phyloP scores from a whole-genome alignment of 2,113 vertebrate species.

The Bombycilla garrulus region DNA sequence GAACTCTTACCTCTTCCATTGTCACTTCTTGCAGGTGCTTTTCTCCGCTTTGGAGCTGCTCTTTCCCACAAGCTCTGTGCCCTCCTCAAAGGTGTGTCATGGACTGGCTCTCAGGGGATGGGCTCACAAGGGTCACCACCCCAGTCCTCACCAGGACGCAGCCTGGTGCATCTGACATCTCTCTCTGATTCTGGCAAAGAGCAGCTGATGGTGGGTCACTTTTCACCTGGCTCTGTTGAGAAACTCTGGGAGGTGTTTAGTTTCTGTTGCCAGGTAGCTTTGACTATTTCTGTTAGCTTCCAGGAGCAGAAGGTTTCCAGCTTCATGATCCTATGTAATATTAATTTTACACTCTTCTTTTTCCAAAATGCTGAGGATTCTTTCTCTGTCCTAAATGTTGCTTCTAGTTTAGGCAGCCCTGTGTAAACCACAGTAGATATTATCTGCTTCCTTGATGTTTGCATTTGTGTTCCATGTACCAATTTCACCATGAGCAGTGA shows the following conservation, averaged over 20 bases:
- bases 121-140: not conserved
- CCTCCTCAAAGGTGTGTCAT: not conserved
- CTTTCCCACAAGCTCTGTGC: not conserved
- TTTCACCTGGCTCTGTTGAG: not conserved
- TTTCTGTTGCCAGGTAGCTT: not conserved
- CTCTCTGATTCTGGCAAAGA: not conserved
- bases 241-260: not conserved
- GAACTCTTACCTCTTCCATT: not conserved
- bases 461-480: not conserved
- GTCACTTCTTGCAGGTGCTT: not conserved
- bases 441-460: not conserved
- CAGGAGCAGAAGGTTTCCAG: not conserved
- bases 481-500: not conserved
- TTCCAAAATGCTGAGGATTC: not conserved
- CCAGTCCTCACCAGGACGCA: accelerated
- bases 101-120: not conserved
- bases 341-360: not conserved
- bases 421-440: not conserved
- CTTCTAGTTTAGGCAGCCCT: not conserved
- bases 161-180: not conserved
- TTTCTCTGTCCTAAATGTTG: not conserved
- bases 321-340: not conserved
- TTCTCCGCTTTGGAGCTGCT: not conserved
- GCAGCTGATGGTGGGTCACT: not conserved
- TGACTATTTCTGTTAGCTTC: not conserved